These are phyloP conservation scores for Meloidogyne exigua DNA, from an alignment of 1,140 invertebrate genomes.

Conservation along the genomic window DNA sequence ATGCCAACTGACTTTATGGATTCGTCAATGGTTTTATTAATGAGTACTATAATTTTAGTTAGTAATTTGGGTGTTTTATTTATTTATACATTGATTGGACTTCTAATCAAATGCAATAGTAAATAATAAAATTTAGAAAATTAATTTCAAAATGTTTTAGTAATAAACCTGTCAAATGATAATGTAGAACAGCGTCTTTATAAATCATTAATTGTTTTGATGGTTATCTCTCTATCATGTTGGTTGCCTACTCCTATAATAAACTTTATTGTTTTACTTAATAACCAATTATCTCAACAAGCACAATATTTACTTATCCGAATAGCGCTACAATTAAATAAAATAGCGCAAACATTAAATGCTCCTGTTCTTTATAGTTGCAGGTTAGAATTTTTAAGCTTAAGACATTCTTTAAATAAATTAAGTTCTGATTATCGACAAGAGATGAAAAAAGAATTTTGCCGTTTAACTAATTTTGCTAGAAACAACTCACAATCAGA, in stretches of 20 bases:
- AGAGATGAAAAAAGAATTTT: conserved; percentile 4
- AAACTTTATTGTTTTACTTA: background rate
- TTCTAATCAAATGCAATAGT: background rate
- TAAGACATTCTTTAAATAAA: background rate
- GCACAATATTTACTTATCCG: background rate
- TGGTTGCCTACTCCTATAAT: conserved; percentile 5
- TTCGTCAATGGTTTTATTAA: background rate
- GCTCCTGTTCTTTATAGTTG: conserved; percentile 11
- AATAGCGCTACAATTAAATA: conserved; percentile 1
- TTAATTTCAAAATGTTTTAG: background rate
- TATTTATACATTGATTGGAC: conserved; percentile 1
- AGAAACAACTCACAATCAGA: background rate
- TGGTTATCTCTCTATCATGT: background rate
- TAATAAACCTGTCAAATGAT: background rate
- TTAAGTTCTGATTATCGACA: conserved; percentile 9
- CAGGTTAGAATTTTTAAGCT: background rate
- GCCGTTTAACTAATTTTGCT: background rate
- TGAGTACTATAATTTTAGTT: background rate
- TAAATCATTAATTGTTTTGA: conserved; percentile 4
- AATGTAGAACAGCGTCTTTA: background rate
- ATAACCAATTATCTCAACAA: background rate
- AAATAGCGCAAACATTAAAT: conserved; percentile 10
- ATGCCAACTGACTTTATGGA: background rate
- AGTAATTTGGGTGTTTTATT: conserved; percentile 4
- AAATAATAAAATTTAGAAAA: background rate